Percentiles rank a stretch among this genome's conserved stretches.
phyloP scores from a whole-genome alignment of 2,888 invertebrate species.

The Drosophila anomelani region DNA sequence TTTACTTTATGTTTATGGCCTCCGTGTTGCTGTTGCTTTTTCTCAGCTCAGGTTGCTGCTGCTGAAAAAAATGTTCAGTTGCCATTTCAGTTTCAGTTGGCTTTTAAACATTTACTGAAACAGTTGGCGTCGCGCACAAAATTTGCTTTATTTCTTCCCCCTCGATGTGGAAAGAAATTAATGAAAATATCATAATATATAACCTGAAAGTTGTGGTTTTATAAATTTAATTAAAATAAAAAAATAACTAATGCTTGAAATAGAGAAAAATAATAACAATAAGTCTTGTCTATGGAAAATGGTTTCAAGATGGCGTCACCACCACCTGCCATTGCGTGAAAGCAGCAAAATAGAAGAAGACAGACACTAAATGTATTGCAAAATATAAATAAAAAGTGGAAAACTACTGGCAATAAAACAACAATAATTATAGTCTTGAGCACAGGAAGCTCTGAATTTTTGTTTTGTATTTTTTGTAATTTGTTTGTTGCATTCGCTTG shows the following conservation, averaged over 20 bases:
- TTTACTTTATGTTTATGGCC: conserved; percentile 72
- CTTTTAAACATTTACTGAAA: conserved; percentile 82
- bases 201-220: conserved; percentile 11
- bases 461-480: neutral
- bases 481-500: conserved; percentile 41
- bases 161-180: conserved; percentile 18
- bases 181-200: neutral
- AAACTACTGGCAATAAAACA: conserved; percentile 12
- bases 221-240: conserved; percentile 9
- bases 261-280: neutral
- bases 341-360: conserved; percentile 39
- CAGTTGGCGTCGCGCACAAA: conserved; percentile 78
- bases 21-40: conserved; percentile 45
- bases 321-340: conserved; percentile 60
- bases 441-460: conserved; percentile 58
- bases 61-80: conserved; percentile 60
- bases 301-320: conserved; percentile 73
- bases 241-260: conserved; percentile 5
- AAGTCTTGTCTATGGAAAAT: conserved; percentile 48
- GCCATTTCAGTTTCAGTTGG: conserved; percentile 79
- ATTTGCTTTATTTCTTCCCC: conserved; percentile 11
- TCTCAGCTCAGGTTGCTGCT: conserved; percentile 43
- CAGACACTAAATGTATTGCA: conserved; percentile 14
- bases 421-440: conserved; percentile 20
- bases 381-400: conserved; percentile 5